Evolutionary conservation across 2,113 vertebrate genomes (phyloP).

Genomic region (Crypturellus undulatus): DNA sequence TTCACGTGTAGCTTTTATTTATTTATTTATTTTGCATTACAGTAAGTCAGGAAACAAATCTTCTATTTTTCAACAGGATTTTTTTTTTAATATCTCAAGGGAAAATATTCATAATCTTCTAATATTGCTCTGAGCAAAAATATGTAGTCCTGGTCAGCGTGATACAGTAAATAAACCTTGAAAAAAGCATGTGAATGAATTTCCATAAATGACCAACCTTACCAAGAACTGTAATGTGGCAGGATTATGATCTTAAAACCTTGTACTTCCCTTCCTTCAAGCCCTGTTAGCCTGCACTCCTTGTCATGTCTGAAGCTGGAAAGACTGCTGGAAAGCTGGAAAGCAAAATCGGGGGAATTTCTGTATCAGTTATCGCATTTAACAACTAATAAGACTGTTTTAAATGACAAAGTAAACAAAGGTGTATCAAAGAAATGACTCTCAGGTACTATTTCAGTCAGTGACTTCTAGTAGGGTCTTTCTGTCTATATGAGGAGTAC

Average conservation of each 20-base stretch:
- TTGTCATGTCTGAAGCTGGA: neutral
- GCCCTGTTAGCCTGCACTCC: constrained; percentile 1
- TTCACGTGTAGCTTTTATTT: neutral
- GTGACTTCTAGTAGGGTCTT: neutral
- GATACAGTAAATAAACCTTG: neutral
- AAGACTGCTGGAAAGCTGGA: no score
- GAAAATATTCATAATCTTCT: neutral
- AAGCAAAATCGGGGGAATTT: neutral
- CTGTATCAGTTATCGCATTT: neutral
- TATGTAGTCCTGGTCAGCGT: neutral
- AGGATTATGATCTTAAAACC: constrained; percentile 22
- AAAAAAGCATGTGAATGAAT: constrained; percentile 14
- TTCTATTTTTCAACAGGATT: neutral
- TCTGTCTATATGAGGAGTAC: neutral
- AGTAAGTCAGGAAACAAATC: neutral
- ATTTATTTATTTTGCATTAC: neutral
- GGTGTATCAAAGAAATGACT: neutral
- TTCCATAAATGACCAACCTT: neutral
- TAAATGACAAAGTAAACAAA: constrained; percentile 25
- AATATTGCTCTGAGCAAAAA: neutral
- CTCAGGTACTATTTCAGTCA: neutral
- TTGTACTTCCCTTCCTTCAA: neutral
- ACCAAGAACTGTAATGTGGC: neutral
- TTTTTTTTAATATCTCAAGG: neutral
- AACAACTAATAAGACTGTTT: neutral